phyloP scores from a whole-genome alignment of 35 echinoderm and acorn worm genomes.

The Stichopus chloronotus region DNA sequence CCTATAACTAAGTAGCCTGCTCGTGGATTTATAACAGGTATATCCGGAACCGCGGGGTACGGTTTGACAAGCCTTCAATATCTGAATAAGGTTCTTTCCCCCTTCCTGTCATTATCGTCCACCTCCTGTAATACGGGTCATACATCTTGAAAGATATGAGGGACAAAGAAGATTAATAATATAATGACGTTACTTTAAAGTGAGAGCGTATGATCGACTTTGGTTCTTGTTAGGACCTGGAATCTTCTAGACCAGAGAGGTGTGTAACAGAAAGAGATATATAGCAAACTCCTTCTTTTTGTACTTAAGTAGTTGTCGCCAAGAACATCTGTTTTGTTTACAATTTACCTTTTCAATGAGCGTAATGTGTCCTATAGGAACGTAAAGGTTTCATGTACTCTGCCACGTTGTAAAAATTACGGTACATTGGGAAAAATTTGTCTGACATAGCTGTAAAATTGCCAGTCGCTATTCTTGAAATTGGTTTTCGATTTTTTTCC shows the following conservation, averaged over 20 bases:
- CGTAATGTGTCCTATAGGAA: no score
- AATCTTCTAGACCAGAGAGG: background rate
- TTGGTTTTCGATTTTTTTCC: no score
- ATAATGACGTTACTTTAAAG: background rate
- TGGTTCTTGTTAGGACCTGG: background rate
- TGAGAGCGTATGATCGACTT: background rate
- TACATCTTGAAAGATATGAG: background rate
- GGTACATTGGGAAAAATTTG: no score
- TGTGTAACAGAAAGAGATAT: background rate
- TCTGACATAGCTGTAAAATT: no score
- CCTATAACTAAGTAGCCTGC: background rate
- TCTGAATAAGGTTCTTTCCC: background rate
- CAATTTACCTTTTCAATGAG: no score
- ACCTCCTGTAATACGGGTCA: background rate
- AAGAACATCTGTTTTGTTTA: background rate
- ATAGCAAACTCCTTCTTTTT: background rate
- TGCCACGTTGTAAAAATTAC: no score
- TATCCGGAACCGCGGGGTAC: constrained; percentile 8
- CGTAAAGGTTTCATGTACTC: no score
- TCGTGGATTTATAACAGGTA: background rate
- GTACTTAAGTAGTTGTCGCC: background rate
- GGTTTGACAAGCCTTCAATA: background rate
- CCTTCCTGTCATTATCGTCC: constrained; percentile 17
- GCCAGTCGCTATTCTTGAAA: no score
- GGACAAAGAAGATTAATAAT: background rate